Base-by-base conservation (phyloP, 1,140 invertebrate species). In the Drosophila lowei region DNA sequence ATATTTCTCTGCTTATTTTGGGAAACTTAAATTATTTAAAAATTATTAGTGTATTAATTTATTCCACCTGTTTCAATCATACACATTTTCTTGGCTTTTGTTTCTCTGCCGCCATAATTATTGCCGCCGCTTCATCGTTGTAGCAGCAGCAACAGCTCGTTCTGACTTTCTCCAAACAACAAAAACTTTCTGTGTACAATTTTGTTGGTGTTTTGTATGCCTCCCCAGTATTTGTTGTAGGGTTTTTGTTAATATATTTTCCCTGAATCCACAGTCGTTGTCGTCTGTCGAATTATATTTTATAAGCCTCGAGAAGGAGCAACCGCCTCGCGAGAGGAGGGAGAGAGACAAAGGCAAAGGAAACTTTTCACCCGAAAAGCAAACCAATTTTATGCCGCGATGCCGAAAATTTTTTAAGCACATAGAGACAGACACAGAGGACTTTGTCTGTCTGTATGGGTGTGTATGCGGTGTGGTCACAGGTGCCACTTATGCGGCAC, bases 261-360 rank as follows among this genome's bases (percentile, higher is more conserved):
- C 60, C 57, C 78, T 77, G 72, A 63, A 70, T 59, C 41, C 49
- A 53, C 52, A 18, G 18, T 15, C 44, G n/a, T 34, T 57, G 58
- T 74, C 62, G 73, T 58, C 79, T 79, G 79, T 72, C 79, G 75
- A 83, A 83, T 83, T 83, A 83, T 83, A 75, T 79, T 77, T 83
- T 84, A 83, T 79, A 83, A 84, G 79, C 61, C 8, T 9, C 30
- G 30, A 9, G 8, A 30, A 30, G 30, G 8, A 30, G 30, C 30
- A 30, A 7, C 28, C 28, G 30, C 3, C 9, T 3, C 9, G 9
- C 2, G 28, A 9, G 30, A 3, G 30, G 0, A 3, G 11, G 4
- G 11, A 2, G 30, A 1, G 3, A 16, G 57, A 49, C 16, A 38
- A 60, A 61, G 42, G 43, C 25, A 60, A 21, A 73, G 60, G 58